Evolutionary conservation across 2,797 vertebrate genomes (phyloP), one percentile per base, ranked within the genome.

Genomic region (Margarornis squamiger): DNA sequence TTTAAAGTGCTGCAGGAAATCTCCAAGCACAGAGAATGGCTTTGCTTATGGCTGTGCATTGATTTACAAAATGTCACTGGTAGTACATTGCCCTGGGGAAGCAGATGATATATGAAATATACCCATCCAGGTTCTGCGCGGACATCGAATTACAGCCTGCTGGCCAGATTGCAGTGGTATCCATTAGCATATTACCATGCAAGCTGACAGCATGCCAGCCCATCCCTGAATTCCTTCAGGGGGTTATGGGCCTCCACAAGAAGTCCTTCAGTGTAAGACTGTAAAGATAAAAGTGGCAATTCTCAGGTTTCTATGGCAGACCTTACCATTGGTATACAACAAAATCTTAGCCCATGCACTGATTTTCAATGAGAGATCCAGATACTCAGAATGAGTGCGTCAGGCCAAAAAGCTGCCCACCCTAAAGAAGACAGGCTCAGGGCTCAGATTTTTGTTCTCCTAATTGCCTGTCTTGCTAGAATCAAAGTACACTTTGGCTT

Each of bases 141-240:
- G 81, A 78, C 75, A 83, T 84, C 81, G 72, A 89, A 86, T 88
- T 93, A 78, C 78, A 92, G 88, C 71, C 82, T 82, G 45, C 85
- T 79, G 71, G 67, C 80, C 77, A 67, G 41, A 29, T 81, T 45
- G 77, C 83, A 70, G 36, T 27, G 45, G 5, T 73, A 48, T 71
- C 83, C 58, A 43, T 92, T 85, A 85, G 66, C 2, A 1, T 62
- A 81, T 66, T 84, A 59, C 38, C 46, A 77, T 41, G 45, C 61
- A 74, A 84, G 38, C 76, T 94, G 86, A 74, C 83, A 92, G 27
- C 46, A 74, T 0, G n/a, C 78, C 74, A 94, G 38, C 45, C 38
- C 36, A 45, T 74, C 61, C 52, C 39, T 55, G 84, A 87, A 88
- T 85, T 95, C 77, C 77, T 90, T 82, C 61, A 74, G 51, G 48